Evolutionary conservation across 2,888 invertebrate genomes (phyloP).

Genomic region (Hypomecis punctinalis): DNA sequence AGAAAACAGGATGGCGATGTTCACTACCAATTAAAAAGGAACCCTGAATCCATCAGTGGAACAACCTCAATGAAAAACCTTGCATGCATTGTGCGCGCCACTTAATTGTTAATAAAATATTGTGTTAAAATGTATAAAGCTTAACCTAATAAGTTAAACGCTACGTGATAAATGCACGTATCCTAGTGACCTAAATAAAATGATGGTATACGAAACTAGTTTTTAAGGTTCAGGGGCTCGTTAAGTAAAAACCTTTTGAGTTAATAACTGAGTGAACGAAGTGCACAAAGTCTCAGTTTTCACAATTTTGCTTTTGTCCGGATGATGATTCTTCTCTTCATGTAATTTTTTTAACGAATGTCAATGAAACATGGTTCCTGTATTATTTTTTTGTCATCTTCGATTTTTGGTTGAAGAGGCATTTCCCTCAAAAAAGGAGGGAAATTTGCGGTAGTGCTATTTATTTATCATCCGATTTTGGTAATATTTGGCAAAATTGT

Average conservation of each 20-base stretch:
- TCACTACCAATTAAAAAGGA: slow-evolving; percentile 23
- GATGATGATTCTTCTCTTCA: too few species aligned
- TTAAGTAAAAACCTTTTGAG: neutral
- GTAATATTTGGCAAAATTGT: too few species aligned
- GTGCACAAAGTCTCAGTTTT: too few species aligned
- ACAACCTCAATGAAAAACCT: slow-evolving; percentile 36
- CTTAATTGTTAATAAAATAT: slow-evolving; percentile 45
- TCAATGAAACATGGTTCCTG: too few species aligned
- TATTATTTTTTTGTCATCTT: too few species aligned
- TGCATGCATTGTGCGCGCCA: slow-evolving; percentile 36
- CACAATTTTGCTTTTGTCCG: too few species aligned
- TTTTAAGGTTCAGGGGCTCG: neutral
- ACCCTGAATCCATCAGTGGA: slow-evolving; percentile 25
- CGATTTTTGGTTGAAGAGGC: too few species aligned
- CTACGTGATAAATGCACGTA: slow-evolving; percentile 22
- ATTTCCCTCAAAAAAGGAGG: too few species aligned
- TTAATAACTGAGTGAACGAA: too few species aligned
- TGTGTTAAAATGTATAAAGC: slow-evolving; percentile 37
- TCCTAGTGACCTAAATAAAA: slow-evolving; percentile 10
- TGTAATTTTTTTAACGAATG: too few species aligned
- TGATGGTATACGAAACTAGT: neutral
- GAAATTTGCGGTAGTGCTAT: too few species aligned
- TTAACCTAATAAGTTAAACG: slow-evolving; percentile 23
- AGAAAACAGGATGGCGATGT: slow-evolving; percentile 26
- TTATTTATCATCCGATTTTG: too few species aligned